phyloP scores from a whole-genome alignment of 2,888 invertebrate species.

The Limnephilus rhombicus region DNA sequence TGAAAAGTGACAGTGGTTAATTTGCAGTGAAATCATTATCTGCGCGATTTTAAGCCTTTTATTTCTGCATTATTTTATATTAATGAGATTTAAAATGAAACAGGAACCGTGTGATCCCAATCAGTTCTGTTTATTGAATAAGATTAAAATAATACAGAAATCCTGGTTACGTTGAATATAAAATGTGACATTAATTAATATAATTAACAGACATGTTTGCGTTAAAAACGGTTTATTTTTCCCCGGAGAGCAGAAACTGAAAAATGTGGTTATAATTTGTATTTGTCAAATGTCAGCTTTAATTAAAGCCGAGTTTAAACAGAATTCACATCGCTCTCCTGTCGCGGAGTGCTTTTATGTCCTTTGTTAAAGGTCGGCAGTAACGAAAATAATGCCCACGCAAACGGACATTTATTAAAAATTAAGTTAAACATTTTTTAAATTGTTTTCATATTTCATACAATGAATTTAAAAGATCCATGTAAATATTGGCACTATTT shows the following conservation, averaged over 20 bases:
- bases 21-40: not conserved
- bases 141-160: not conserved
- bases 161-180: not conserved
- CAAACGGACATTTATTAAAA: not conserved
- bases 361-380: not conserved
- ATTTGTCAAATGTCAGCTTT: constrained; percentile 36
- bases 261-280: constrained; percentile 1
- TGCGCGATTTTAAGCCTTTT: not conserved
- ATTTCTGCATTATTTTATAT: not conserved
- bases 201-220: not conserved
- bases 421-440: not conserved
- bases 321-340: constrained; percentile 29
- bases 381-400: not conserved
- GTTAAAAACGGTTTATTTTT: not conserved
- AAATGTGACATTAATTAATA: not conserved
- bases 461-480: no score
- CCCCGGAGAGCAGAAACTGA: no score
- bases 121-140: not conserved
- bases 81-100: not conserved
- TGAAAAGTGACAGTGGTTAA: not conserved
- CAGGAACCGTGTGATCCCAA: not conserved
- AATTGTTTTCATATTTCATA: not conserved
- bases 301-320: constrained; percentile 30
- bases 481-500: no score
- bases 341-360: constrained; percentile 1